These are phyloP conservation scores for Orthonyx spaldingii DNA, from an alignment of 2,113 vertebrate species.

Conservation along the genomic window DNA sequence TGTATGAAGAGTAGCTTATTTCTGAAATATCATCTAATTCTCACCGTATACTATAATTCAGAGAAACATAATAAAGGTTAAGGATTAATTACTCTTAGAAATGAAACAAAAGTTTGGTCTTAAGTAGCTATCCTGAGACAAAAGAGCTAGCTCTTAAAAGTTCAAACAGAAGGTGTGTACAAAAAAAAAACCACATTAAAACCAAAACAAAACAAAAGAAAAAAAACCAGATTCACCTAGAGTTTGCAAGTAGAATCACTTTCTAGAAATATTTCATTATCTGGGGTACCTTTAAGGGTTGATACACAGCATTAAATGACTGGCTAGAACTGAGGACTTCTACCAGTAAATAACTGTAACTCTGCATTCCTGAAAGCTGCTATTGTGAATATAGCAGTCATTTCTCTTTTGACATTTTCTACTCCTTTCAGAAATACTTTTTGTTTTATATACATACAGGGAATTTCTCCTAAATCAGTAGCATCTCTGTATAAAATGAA, in stretches of 20 bases:
- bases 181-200: neutral
- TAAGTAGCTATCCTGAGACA: neutral
- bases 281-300: neutral
- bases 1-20: neutral
- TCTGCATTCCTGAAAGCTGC: neutral
- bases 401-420: neutral
- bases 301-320: neutral
- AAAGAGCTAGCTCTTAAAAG: neutral
- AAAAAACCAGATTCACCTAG: accelerated
- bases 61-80: neutral
- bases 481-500: neutral
- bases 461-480: neutral
- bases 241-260: neutral
- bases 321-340: neutral
- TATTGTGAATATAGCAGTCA: neutral
- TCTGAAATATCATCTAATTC: neutral
- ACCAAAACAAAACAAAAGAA: neutral
- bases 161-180: neutral
- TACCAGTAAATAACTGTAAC: neutral
- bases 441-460: neutral
- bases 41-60: neutral
- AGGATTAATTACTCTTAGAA: neutral
- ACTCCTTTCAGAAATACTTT: neutral
- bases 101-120: neutral
- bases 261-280: neutral